Evolutionary conservation across 2,797 vertebrate genomes (phyloP).

Genomic region (Hipposideros larvatus): DNA sequence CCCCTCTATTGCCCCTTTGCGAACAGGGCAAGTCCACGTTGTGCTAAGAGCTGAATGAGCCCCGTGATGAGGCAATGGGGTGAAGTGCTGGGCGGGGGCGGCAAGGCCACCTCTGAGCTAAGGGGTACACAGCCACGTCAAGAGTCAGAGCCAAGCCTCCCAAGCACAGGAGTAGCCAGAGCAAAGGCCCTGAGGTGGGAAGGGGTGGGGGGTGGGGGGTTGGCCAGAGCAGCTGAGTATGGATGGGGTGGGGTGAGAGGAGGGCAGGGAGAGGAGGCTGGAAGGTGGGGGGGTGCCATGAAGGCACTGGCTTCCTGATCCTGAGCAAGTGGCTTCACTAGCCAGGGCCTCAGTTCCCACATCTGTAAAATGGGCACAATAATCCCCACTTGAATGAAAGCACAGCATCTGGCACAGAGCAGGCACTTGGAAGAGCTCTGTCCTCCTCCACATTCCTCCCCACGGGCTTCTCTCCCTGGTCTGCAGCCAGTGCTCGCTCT

Average conservation of each 20-base stretch:
- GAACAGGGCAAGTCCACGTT: accelerated
- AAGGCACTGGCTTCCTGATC: neutral
- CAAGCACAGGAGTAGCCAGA: neutral
- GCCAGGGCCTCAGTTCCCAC: neutral
- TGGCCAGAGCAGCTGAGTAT: neutral
- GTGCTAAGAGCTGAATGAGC: neutral
- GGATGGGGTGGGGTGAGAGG: neutral
- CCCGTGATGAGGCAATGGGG: accelerated
- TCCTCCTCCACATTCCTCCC: neutral
- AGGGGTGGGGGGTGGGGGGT: neutral
- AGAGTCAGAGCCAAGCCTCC: neutral
- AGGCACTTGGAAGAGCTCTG: too few species aligned
- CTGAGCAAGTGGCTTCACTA: neutral
- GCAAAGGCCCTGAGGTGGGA: neutral
- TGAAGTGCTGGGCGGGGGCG: accelerated
- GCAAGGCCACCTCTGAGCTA: neutral
- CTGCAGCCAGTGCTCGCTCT: neutral
- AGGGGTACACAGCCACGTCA: neutral
- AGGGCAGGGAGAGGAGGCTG: neutral
- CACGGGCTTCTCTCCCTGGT: neutral
- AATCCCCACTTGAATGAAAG: neutral
- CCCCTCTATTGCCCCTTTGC: neutral
- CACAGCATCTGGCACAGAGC: neutral
- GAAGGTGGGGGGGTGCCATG: neutral
- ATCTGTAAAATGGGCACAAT: neutral